Conservation (phyloP, 2,797 vertebrate genomes). For the Manis pentadactyla region DNA sequence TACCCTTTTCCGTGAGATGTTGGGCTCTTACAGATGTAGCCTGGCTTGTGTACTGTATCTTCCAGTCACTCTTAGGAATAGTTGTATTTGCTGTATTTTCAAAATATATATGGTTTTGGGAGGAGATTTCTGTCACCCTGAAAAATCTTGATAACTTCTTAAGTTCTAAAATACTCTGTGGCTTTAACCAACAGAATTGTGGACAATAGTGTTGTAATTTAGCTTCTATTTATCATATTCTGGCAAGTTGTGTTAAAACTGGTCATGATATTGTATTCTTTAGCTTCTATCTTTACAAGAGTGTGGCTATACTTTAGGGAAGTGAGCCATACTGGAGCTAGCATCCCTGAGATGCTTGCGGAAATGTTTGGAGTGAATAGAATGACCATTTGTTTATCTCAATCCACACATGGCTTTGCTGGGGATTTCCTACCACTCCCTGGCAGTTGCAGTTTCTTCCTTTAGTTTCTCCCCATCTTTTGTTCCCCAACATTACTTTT, state of each 20-base stretch:
- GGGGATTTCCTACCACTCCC: background rate
- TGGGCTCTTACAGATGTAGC: too few species aligned
- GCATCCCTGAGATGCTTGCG: background rate
- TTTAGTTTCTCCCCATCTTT: background rate
- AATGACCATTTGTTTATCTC: background rate
- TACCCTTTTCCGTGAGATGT: too few species aligned
- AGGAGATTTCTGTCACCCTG: too few species aligned
- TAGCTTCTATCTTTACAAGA: background rate
- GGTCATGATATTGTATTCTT: background rate
- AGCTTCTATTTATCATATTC: constrained; percentile 19
- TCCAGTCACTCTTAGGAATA: too few species aligned
- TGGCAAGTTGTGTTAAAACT: constrained; percentile 10
- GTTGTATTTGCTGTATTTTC: too few species aligned
- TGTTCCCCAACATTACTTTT: background rate
- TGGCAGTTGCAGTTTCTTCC: background rate
- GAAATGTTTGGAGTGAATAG: background rate
- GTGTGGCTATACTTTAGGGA: background rate
- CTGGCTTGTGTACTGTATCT: too few species aligned
- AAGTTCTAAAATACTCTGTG: constrained; percentile 16
- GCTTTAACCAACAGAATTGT: background rate
- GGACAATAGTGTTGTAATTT: background rate
- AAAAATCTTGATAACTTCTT: background rate
- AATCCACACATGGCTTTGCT: background rate
- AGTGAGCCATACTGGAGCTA: background rate
- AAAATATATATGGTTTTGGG: too few species aligned